Conservation (phyloP, 2,888 invertebrate species). For the Trichopoda pennipes region DNA sequence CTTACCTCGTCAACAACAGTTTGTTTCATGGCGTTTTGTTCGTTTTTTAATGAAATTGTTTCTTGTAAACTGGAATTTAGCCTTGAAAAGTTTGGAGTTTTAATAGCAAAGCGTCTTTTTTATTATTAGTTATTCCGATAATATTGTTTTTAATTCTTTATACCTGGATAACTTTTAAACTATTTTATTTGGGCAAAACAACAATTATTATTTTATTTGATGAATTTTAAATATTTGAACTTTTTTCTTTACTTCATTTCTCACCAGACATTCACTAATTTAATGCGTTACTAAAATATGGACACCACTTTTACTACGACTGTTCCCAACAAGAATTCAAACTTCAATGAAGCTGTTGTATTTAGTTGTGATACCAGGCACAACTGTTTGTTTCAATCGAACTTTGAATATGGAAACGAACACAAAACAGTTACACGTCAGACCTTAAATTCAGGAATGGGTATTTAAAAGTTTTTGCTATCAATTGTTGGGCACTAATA, state of each 20-base stretch:
- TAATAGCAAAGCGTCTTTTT: conserved; percentile 18
- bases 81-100: conserved; percentile 60
- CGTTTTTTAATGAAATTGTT: conserved; percentile 29
- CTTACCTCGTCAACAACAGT: conserved; percentile 67
- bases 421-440: too few relatives aligned
- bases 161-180: not conserved
- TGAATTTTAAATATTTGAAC: conserved; percentile 4
- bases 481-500: too few relatives aligned
- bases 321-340: conserved; percentile 33
- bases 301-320: conserved; percentile 47
- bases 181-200: not conserved
- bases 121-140: not conserved
- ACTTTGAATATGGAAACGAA: too few relatives aligned
- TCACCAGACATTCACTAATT: conserved; percentile 22
- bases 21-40: conserved; percentile 60
- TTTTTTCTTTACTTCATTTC: conserved; percentile 21
- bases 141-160: not conserved
- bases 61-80: conserved; percentile 61
- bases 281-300: conserved; percentile 7
- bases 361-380: not conserved
- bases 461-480: too few relatives aligned
- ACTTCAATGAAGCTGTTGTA: conserved; percentile 25
- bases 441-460: too few relatives aligned
- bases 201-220: not conserved
- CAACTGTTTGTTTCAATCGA: conserved; percentile 1